phyloP scores from a whole-genome alignment of 2,113 vertebrate species.

The Oncorhynchus masou region DNA sequence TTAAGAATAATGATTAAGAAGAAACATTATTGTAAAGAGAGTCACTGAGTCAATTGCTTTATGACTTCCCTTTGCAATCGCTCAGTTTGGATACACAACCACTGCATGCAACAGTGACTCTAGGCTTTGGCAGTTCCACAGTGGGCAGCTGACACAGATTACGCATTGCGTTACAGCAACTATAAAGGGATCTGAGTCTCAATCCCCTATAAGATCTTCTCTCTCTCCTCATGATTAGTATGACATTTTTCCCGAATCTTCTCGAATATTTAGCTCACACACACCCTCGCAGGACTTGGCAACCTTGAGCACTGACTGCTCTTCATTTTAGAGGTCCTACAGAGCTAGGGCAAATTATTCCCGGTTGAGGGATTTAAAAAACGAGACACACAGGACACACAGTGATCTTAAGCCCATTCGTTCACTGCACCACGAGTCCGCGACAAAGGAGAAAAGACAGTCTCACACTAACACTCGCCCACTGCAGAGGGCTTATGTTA shows the following conservation, averaged over 20 bases:
- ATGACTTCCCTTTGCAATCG: too few species aligned
- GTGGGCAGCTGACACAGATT: not conserved
- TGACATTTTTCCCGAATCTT: slow-evolving; percentile 3
- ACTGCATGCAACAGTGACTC: too few species aligned
- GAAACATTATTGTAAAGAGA: too few species aligned
- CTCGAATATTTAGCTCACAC: not conserved
- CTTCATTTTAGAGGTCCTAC: not conserved
- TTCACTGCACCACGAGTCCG: not conserved
- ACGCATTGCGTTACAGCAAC: not conserved
- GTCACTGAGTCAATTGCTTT: too few species aligned
- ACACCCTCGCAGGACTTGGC: too few species aligned
- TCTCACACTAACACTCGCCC: not conserved
- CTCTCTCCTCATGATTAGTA: not conserved
- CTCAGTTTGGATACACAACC: too few species aligned
- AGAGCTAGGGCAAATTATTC: slow-evolving; percentile 3
- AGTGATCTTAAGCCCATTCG: not conserved
- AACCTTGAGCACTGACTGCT: not conserved
- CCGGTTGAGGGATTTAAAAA: not conserved
- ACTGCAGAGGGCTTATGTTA: not conserved
- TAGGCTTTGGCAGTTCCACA: not conserved
- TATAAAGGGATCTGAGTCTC: not conserved
- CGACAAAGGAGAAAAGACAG: not conserved
- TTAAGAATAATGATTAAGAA: too few species aligned
- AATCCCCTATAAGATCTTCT: not conserved
- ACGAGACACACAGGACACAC: not conserved